Evolutionary conservation across 2,797 vertebrate species (phyloP).

Genomic region (Mus spretus): DNA sequence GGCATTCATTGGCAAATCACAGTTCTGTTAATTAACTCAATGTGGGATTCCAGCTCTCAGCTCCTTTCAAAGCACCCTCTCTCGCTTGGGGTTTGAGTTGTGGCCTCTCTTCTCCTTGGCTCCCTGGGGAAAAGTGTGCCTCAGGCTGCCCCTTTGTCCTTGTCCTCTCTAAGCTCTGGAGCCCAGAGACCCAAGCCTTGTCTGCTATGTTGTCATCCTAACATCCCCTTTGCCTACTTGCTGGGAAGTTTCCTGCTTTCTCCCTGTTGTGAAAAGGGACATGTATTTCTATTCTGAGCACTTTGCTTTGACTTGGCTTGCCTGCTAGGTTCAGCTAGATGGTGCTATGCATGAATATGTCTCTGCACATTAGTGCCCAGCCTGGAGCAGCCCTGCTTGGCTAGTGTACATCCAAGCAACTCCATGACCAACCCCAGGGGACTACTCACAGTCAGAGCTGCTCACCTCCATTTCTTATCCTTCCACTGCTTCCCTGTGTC

Average conservation of each 20-base stretch:
- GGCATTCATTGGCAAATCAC: constrained; percentile 90
- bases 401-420: background rate
- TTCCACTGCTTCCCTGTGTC: background rate
- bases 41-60: constrained; percentile 87
- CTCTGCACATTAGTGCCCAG: background rate
- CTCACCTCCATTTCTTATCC: rapidly evolving
- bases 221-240: background rate
- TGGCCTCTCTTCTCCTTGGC: constrained; percentile 62
- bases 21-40: constrained; percentile 92
- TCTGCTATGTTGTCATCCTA: background rate
- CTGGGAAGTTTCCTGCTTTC: constrained; percentile 7
- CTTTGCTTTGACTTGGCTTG: constrained; percentile 25
- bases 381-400: background rate
- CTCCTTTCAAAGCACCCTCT: constrained; percentile 84
- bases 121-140: constrained; percentile 3
- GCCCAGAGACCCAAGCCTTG: background rate
- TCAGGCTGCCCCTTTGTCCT: background rate
- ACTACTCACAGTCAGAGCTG: background rate
- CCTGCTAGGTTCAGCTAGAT: background rate
- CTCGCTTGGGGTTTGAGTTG: constrained; percentile 84
- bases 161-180: background rate
- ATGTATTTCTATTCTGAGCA: background rate
- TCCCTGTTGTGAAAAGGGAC: background rate
- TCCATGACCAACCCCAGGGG: too few relatives aligned
- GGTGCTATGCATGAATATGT: background rate